Base-by-base conservation (phyloP, 1,140 invertebrate species). In the Anastrepha ludens region DNA sequence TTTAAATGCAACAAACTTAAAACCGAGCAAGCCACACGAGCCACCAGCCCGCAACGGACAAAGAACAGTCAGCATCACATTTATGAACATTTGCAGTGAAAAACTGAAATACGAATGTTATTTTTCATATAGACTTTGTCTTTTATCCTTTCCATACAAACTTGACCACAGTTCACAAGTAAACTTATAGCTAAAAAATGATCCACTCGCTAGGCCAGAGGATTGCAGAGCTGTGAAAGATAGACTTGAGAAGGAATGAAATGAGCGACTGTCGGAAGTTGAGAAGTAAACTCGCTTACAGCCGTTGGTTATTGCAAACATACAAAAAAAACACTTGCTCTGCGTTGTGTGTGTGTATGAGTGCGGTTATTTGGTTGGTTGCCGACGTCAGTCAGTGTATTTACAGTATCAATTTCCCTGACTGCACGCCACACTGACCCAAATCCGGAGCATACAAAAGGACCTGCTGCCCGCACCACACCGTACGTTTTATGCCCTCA, bases 331-430 rank as follows among this genome's bases (percentile, higher is more conserved):
- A 62, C 15, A 15, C 4, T 62, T 17, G 60, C 9, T 15, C 60
- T 62, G 60, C n/a, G 1, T 29, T 62, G 60, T 62, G n/a, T 17
- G 60, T 62, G 60, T 9, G n/a, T 62, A 13, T 6, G n/a, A 8
- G 60, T 62, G 60, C 3, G 60, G 8, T 9, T 62, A 62, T n/a
- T 9, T n/a, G 64, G 20, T 67, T 67, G 64, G 64, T 67, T 39
- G n/a, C 64, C 64, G 29, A 39, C 17, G n/a, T 67, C 64, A 67
- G 64, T 67, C 64, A 39, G 64, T 67, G 20, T 67, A 67, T 67
- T 67, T 67, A 67, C 64, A 67, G 64, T 67, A 29, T 67, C 64
- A 67, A 67, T 67, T 67, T 67, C 64, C 64, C 29, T 67, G 64
- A 39, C 64, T 29, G 64, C 29, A 39, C n/a, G n/a, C 64, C 29